Percentiles rank a stretch among this genome's conserved stretches.
These are phyloP conservation scores for Caenorhabditis imperialis DNA, from an alignment of 2,888 invertebrate genomes.

Conservation along the genomic window DNA sequence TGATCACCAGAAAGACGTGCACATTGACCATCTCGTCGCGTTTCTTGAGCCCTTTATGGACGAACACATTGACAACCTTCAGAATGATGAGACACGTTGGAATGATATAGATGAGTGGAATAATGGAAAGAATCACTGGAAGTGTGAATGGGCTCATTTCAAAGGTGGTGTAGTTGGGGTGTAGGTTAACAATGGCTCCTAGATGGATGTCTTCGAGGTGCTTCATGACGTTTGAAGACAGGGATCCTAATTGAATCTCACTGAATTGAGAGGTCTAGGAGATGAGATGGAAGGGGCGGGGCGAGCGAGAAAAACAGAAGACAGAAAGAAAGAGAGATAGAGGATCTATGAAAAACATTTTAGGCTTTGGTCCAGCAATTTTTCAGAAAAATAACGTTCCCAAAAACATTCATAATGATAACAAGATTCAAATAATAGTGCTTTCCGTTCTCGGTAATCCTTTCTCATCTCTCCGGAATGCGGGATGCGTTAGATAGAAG, in stretches of 20 bases:
- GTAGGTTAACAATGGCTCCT: constrained; percentile 9
- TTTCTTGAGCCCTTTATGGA: constrained; percentile 11
- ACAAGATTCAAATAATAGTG: too few relatives aligned
- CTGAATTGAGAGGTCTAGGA: constrained; percentile 11
- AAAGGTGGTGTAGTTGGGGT: constrained; percentile 15
- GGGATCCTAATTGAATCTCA: background rate
- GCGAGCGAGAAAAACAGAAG: too few relatives aligned
- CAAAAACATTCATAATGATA: too few relatives aligned
- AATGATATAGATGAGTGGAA: constrained; percentile 23
- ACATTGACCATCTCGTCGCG: constrained; percentile 13
- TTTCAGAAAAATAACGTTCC: too few relatives aligned
- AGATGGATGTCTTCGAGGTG: background rate
- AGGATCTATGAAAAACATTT: too few relatives aligned
- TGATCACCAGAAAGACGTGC: constrained; percentile 18
- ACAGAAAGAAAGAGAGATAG: too few relatives aligned
- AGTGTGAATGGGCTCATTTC: constrained; percentile 6
- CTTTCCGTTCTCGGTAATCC: too few relatives aligned
- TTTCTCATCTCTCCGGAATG: too few relatives aligned
- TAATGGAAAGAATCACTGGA: constrained; percentile 1
- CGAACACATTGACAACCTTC: constrained; percentile 15
- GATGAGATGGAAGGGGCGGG: background rate
- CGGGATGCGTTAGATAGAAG: constrained; percentile 47
- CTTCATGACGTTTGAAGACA: background rate
- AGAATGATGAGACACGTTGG: constrained; percentile 10
- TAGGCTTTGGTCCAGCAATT: too few relatives aligned